Percentiles rank a stretch among this genome's conserved stretches.
phyloP scores from a whole-genome alignment of 2,113 vertebrate genomes.

The Oncorhynchus kisutch region DNA sequence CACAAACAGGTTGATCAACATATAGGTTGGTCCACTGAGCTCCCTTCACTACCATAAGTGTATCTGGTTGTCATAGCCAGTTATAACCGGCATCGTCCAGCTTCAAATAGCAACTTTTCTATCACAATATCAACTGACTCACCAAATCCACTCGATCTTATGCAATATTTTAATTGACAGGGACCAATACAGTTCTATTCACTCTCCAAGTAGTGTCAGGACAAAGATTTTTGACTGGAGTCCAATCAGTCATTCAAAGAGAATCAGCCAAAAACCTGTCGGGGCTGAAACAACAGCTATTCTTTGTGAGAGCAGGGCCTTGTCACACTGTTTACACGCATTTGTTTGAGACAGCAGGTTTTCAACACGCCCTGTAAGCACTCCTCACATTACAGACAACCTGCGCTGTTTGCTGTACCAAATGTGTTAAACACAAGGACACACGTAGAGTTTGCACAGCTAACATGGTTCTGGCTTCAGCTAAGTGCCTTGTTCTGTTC shows the following conservation, averaged over 20 bases:
- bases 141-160: constrained; percentile 33
- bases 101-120: too few species aligned
- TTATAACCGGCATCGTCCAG: too few species aligned
- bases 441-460: neutral
- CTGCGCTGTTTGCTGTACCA: neutral
- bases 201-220: constrained; percentile 44
- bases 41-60: constrained; percentile 16
- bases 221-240: neutral
- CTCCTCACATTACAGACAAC: too few species aligned
- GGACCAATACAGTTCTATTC: constrained; percentile 54
- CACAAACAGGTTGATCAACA: neutral
- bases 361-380: constrained; percentile 23
- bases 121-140: neutral
- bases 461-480: too few species aligned
- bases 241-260: constrained; percentile 51
- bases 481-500: too few species aligned
- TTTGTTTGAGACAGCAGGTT: constrained; percentile 39
- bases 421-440: constrained; percentile 28
- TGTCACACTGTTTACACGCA: constrained; percentile 57
- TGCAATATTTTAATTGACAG: constrained; percentile 58
- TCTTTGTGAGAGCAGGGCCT: constrained; percentile 56
- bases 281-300: constrained; percentile 57
- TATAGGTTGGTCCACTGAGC: neutral
- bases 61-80: too few species aligned
- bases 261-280: constrained; percentile 64